These are phyloP conservation scores for Centroberyx gerrardi DNA, from an alignment of 2,797 vertebrate species.

Conservation along the genomic window DNA sequence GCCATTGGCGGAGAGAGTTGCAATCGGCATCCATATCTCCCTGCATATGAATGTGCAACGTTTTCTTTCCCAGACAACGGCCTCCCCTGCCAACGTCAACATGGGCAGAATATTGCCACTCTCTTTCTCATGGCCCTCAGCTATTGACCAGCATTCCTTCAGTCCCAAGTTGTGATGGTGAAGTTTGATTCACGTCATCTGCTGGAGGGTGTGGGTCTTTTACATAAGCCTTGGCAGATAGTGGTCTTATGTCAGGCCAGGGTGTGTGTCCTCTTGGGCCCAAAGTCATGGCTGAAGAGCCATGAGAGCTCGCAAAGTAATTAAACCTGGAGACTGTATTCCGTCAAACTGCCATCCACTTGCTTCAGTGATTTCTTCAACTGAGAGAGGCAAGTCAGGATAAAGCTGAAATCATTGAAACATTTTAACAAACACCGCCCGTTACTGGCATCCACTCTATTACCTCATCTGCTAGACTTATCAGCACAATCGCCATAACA, in stretches of 20 bases:
- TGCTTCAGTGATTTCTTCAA: slow-evolving; percentile 29
- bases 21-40: slow-evolving; percentile 17
- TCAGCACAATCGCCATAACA: slow-evolving; percentile 4
- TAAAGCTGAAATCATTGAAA: slow-evolving; percentile 35
- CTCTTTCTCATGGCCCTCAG: slow-evolving; percentile 67
- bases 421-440: background rate
- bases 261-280: slow-evolving; percentile 71
- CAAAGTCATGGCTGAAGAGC: slow-evolving; percentile 51
- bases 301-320: slow-evolving; percentile 56
- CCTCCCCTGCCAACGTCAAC: slow-evolving; percentile 72
- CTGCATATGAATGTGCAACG: slow-evolving; percentile 29
- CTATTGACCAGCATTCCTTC: slow-evolving; percentile 73
- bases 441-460: slow-evolving; percentile 16
- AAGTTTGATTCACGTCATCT: slow-evolving; percentile 71
- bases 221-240: slow-evolving; percentile 73
- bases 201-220: slow-evolving; percentile 68
- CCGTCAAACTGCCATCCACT: slow-evolving; percentile 46
- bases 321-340: slow-evolving; percentile 63
- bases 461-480: slow-evolving; percentile 3
- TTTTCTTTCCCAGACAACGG: slow-evolving; percentile 39
- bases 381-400: background rate
- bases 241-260: slow-evolving; percentile 71
- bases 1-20: background rate
- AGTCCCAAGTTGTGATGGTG: slow-evolving; percentile 63
- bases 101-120: slow-evolving; percentile 68